Evolutionary conservation across 2,888 invertebrate genomes (phyloP).

Genomic region (Gastrophysa polygoni): DNA sequence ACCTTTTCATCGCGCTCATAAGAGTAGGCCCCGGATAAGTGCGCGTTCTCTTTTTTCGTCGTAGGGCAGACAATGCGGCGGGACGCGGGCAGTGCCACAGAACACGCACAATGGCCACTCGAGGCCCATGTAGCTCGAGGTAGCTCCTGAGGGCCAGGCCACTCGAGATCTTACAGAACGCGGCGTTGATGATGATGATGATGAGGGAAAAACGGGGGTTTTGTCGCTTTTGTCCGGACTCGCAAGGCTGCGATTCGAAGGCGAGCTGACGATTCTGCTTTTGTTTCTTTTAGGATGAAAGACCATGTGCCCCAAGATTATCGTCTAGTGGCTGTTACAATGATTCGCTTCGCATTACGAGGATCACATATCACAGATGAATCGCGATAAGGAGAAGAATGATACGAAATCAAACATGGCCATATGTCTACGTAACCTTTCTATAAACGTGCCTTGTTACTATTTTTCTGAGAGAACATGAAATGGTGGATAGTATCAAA

Average conservation of each 20-base stretch:
- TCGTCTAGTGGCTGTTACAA: too few species aligned
- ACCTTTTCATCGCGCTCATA: conserved; percentile 45
- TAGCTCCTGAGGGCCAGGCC: too few species aligned
- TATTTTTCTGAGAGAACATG: too few species aligned
- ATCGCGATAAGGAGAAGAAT: too few species aligned
- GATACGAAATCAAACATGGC: too few species aligned
- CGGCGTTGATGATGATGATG: conserved; percentile 13
- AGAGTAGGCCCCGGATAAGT: conserved; percentile 36
- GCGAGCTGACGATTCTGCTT: not conserved
- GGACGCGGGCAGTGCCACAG: conserved; percentile 40
- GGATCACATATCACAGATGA: too few species aligned
- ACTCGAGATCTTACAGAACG: conserved; percentile 45
- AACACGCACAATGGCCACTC: conserved; percentile 47
- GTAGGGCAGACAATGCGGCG: conserved; percentile 42
- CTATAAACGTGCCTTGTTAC: too few species aligned
- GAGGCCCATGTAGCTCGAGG: conserved; percentile 49
- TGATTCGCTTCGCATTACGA: too few species aligned
- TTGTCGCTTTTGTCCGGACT: not conserved
- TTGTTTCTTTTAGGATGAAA: not conserved
- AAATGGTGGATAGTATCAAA: too few species aligned
- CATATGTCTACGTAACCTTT: too few species aligned
- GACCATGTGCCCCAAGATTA: too few species aligned
- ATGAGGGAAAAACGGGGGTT: not conserved
- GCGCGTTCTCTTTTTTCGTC: conserved; percentile 47
- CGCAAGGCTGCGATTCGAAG: not conserved